Conservation (phyloP, 2,113 vertebrate genomes). For the Sula dactylatra region DNA sequence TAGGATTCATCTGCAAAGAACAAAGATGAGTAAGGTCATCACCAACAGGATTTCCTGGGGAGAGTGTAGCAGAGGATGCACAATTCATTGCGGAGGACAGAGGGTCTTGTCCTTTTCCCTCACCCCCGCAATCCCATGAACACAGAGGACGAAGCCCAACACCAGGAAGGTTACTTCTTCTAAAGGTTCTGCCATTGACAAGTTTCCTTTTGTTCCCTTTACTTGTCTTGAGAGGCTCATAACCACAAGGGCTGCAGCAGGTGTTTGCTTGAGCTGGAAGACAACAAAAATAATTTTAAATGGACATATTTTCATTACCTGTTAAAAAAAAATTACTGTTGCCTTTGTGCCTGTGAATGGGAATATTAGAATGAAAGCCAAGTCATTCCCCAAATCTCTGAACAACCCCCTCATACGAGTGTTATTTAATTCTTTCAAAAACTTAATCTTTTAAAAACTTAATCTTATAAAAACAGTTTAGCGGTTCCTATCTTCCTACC, state of each 20-base stretch:
- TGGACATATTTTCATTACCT: not conserved
- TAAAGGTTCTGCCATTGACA: not conserved
- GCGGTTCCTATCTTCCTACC: not conserved
- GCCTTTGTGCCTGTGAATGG: not conserved
- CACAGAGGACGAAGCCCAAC: not conserved
- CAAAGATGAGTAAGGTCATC: not conserved
- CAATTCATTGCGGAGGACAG: not conserved
- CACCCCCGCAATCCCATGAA: not conserved
- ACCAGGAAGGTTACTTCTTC: not conserved
- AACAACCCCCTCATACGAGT: fast-evolving
- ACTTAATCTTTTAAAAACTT: not conserved
- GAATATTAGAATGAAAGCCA: not conserved
- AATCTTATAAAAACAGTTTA: not conserved
- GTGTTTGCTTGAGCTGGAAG: not conserved
- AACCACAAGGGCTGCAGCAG: not conserved
- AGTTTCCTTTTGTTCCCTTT: not conserved
- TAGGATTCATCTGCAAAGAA: not conserved
- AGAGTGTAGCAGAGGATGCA: not conserved
- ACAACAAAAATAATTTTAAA: not conserved
- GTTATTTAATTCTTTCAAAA: not conserved
- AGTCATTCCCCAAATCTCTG: not conserved
- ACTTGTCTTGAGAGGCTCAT: not conserved
- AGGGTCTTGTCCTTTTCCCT: not conserved
- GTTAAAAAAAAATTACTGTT: not conserved
- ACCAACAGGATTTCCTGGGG: not conserved